Evolutionary conservation across 2,888 invertebrate species (phyloP).

Genomic region (Spisula subtruncata): DNA sequence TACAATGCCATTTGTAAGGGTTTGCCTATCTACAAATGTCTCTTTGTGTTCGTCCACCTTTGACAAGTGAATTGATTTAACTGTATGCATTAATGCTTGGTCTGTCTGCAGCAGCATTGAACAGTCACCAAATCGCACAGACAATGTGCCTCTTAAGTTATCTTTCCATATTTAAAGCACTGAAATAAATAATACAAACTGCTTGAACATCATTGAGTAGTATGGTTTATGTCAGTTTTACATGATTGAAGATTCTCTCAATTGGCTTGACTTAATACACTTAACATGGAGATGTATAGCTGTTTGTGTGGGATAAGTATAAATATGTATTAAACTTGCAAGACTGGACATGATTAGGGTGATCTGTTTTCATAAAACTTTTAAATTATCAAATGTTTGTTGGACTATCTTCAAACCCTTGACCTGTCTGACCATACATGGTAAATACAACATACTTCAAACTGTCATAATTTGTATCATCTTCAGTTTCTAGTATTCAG

Average conservation of each 20-base stretch:
- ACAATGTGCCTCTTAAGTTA: neutral
- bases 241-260: neutral
- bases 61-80: slow-evolving; percentile 14
- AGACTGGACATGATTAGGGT: neutral
- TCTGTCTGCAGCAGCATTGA: neutral
- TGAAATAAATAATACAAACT: slow-evolving; percentile 15
- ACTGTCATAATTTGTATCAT: slow-evolving; percentile 31
- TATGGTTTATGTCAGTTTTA: neutral
- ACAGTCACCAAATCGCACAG: neutral
- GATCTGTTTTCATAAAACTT: slow-evolving; percentile 11
- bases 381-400: neutral
- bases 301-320: neutral
- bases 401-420: neutral
- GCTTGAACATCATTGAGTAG: neutral
- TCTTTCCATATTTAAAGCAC: neutral
- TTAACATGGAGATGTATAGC: neutral
- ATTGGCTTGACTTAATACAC: neutral
- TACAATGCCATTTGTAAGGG: neutral
- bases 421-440: slow-evolving; percentile 32
- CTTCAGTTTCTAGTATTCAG: slow-evolving; percentile 27
- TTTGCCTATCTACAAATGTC: neutral
- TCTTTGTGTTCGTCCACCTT: neutral
- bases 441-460: slow-evolving; percentile 29
- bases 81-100: neutral
- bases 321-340: neutral